Evolutionary conservation across 2,113 vertebrate genomes (phyloP), one percentile per base, ranked within the genome.

Genomic region (Ptilonorhynchus violaceus): DNA sequence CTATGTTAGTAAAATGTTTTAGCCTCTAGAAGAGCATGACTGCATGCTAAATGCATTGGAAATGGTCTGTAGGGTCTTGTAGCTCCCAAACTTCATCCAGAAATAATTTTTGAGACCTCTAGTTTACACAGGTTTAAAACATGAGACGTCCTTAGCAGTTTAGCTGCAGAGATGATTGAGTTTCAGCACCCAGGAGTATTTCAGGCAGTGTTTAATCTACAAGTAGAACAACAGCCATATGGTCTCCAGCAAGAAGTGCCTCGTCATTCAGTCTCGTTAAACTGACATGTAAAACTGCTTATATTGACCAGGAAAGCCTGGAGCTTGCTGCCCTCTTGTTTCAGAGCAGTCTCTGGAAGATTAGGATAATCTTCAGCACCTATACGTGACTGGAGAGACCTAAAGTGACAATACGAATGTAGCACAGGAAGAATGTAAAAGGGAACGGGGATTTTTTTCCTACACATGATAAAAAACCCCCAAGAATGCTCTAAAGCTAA

Each of bases 121-220:
- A n/a, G 53, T 66, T 94, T 76, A 25, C 28, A 83, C 41, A 86
- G 44, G 80, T 55, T 69, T 35, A 66, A 95, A 91, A 68, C 59
- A 89, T 72, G 62, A 75, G 35, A 73, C 0, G 2, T 84, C 35
- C 55, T 92, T 88, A 92, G 53, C 52, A 79, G 53, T 46, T 82
- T 42, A 76, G 49, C 63, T n/a, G 67, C 49, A 94, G 53, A 95
- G 49, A 76, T 69, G 67, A 83, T 68, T 86, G 70, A 86, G 59
- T 95, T 96, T 92, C 83, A 73, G 46, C 31, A 89, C 67, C 49
- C 76, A 73, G 67, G 79, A 91, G 76, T 86, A 86, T 91, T 93
- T 90, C 72, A 86, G 63, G 50, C 49, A 49, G 44, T 49, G 44
- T 82, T 94, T 95, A 92, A 91, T 56, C 62, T 62, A 62, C 53